These are phyloP conservation scores for Champsocephalus gunnari DNA, from an alignment of 2,797 vertebrate genomes.

Conservation along the genomic window DNA sequence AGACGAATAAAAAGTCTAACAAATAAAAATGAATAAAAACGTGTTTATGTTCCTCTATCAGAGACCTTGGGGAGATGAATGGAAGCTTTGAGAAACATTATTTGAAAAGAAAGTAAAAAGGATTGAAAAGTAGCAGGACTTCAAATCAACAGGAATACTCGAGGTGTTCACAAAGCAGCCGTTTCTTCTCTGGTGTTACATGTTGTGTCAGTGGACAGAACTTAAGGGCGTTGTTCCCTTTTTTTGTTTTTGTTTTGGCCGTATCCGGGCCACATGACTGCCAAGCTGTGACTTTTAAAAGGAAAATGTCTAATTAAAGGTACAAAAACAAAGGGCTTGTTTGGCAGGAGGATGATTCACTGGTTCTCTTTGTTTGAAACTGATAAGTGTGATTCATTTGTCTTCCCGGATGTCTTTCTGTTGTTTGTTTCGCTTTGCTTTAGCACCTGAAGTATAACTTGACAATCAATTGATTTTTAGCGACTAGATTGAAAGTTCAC, in stretches of 20 bases:
- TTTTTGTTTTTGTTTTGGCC: slow-evolving; percentile 48
- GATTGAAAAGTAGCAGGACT: slow-evolving; percentile 3
- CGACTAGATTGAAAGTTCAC: slow-evolving; percentile 60
- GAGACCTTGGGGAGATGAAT: background rate
- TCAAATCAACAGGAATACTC: background rate
- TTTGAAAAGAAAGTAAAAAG: slow-evolving; percentile 2
- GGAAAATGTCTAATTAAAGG: slow-evolving; percentile 65
- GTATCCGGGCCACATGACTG: slow-evolving; percentile 46
- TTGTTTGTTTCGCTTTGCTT: slow-evolving; percentile 60
- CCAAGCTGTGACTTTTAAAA: slow-evolving; percentile 68
- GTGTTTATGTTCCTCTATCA: background rate
- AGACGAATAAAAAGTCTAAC: background rate
- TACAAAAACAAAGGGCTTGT: slow-evolving; percentile 52
- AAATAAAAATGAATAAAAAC: background rate
- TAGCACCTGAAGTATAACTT: slow-evolving; percentile 53
- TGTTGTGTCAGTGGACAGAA: slow-evolving; percentile 28
- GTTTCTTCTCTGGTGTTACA: slow-evolving; percentile 27
- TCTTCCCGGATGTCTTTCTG: slow-evolving; percentile 53
- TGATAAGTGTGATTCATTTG: slow-evolving; percentile 65
- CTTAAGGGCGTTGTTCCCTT: slow-evolving; percentile 24
- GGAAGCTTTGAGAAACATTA: slow-evolving; percentile 4
- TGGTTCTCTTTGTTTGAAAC: slow-evolving; percentile 60
- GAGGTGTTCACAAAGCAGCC: slow-evolving; percentile 15
- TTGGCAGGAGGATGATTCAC: slow-evolving; percentile 56
- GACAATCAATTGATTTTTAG: slow-evolving; percentile 67